Conservation (phyloP, 2,888 invertebrate species). For the Conops quadrifasciatus region DNA sequence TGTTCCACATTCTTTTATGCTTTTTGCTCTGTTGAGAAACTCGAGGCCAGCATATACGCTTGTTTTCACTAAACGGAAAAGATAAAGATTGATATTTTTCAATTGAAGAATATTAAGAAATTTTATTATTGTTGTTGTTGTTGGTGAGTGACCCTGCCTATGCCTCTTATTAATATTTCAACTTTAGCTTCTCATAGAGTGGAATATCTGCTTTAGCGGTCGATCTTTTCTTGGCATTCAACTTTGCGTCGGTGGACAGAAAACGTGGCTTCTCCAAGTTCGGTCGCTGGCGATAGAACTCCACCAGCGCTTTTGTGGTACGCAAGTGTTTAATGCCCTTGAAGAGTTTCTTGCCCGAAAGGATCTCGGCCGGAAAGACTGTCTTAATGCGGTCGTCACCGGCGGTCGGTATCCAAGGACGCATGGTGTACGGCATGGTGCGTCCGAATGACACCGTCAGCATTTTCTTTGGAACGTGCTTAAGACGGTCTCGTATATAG, state of each 20-base stretch:
- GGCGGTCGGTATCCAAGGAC: constrained; percentile 53
- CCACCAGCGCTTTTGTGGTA: constrained; percentile 57
- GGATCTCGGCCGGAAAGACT: constrained; percentile 59
- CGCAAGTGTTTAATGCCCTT: constrained; percentile 64
- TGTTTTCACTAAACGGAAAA: no score
- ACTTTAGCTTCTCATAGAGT: constrained; percentile 58
- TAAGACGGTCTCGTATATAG: constrained; percentile 51
- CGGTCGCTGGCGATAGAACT: constrained; percentile 57
- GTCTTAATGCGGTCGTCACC: constrained; percentile 55
- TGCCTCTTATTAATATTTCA: constrained; percentile 55
- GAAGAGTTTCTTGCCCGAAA: constrained; percentile 59
- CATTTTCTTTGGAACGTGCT: constrained; percentile 46
- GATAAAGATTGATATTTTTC: not conserved
- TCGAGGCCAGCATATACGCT: no score
- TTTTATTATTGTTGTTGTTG: no score
- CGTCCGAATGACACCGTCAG: constrained; percentile 61
- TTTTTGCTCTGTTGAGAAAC: no score
- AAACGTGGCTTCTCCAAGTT: constrained; percentile 56
- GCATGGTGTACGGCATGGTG: constrained; percentile 57
- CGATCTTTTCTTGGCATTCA: constrained; percentile 46
- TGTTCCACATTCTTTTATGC: no score
- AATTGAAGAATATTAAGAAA: not conserved
- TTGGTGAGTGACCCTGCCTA: no score
- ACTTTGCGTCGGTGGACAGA: constrained; percentile 54
- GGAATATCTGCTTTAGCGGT: constrained; percentile 52